A percentile compares a stretch with the other conserved stretches of the same genome.
These are phyloP conservation scores for Emmelina monodactyla DNA, from an alignment of 2,888 invertebrate species.

Conservation along the genomic window DNA sequence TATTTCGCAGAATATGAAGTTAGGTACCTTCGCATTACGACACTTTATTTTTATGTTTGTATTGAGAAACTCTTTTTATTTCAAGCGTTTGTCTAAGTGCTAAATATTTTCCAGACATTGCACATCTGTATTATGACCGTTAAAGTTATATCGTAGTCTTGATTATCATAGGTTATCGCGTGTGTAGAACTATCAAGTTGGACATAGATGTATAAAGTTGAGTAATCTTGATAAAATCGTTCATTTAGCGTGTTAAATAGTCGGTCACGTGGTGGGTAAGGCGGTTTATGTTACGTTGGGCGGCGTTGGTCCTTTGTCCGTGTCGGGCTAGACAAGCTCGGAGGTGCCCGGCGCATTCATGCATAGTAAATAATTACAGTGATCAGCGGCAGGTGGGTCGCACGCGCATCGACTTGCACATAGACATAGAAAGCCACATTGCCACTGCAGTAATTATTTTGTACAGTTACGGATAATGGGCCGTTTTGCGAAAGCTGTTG, in stretches of 20 bases:
- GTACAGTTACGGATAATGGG: conserved; percentile 65
- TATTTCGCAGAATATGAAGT: conserved; percentile 18
- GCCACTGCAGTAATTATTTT: conserved; percentile 67
- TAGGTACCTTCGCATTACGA: conserved; percentile 18
- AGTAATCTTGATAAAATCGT: neutral
- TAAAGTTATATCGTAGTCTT: too few relatives aligned
- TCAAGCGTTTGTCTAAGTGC: neutral
- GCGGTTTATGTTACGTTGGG: neutral
- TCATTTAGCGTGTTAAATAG: neutral
- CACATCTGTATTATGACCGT: too few relatives aligned
- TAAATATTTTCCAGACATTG: too few relatives aligned
- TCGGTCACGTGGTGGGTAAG: neutral
- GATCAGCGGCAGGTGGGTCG: conserved; percentile 60
- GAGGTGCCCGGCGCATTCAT: conserved; percentile 47
- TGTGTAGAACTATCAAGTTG: too few relatives aligned
- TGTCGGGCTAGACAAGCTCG: conserved; percentile 54
- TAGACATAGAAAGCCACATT: conserved; percentile 66
- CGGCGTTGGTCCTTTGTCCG: conserved; percentile 31
- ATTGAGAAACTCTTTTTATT: conserved; percentile 8
- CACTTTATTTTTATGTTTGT: conserved; percentile 13
- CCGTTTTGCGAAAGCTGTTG: conserved; percentile 63
- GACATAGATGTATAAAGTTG: neutral
- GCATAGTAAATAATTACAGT: conserved; percentile 66
- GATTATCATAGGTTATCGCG: too few relatives aligned
- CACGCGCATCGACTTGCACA: conserved; percentile 34